These are phyloP conservation scores for Philopotamus ludificatus DNA, from an alignment of 1,140 invertebrate genomes.

Conservation along the genomic window DNA sequence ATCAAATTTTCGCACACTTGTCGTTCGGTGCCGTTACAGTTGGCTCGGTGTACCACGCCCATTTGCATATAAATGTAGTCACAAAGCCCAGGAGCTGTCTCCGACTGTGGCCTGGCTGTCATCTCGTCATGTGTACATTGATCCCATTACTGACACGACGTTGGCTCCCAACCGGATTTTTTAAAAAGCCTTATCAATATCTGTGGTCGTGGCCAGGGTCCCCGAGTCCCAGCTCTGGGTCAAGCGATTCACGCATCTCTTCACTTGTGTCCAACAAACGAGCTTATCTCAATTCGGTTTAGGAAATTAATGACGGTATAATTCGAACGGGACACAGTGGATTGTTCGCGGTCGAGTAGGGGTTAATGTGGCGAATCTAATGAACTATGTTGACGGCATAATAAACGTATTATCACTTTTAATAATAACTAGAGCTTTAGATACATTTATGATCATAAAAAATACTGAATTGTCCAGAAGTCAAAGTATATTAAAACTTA, in stretches of 20 bases:
- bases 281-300: background rate
- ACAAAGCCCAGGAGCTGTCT: background rate
- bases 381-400: too few species aligned
- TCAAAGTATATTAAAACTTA: too few species aligned
- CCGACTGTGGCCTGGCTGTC: background rate
- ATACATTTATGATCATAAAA: too few species aligned
- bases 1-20: background rate
- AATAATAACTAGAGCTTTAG: too few species aligned
- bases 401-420: too few species aligned
- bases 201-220: background rate
- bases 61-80: constrained; percentile 1
- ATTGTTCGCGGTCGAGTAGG: too few species aligned
- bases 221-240: background rate
- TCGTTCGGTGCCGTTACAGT: background rate
- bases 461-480: too few species aligned
- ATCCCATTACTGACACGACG: background rate
- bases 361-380: too few species aligned
- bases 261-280: too few species aligned
- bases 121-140: background rate
- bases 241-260: background rate
- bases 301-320: too few species aligned
- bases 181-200: background rate
- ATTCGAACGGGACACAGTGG: too few species aligned
- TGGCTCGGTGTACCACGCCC: background rate
- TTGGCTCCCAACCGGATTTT: constrained; percentile 1